Base-by-base conservation (phyloP, 92 coral and sea anemone species). In the Epizoanthus fatuus region DNA sequence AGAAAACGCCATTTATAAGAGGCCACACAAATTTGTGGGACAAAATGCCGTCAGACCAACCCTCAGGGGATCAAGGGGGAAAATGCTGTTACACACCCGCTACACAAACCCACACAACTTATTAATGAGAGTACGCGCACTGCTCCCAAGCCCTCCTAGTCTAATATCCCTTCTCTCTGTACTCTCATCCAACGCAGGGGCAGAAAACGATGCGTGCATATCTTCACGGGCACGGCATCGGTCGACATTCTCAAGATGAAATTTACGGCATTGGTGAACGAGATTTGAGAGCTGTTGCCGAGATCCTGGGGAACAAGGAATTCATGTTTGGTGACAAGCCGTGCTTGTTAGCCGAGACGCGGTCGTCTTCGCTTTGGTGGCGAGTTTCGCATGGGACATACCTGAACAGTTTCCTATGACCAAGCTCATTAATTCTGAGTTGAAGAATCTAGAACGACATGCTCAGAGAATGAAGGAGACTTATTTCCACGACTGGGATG, bases 321-420 rank as follows among this genome's bases (percentile, higher is more conserved):
- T 95, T 87, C 82, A 91, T 95, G 84, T 87, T 95, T 54, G 98
- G 98, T 4, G 93, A 91, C 47, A 79, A 86, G 53, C 98, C 98
- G 37, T 91, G 91, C 35, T 81, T 87, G 47, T 86, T 93, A 22
- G 98, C 93, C 65, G 95, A 22, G 98, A 95, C 65, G 95, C 90
- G 15, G 91, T 82, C 7, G 78, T 88, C 53, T 95, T 95, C 55
- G 96, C 92, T 2, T 55, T 95, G 57, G 87, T 93, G 29, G 92
- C 92, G 12, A 83, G 82, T 32, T 72, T 87, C 51, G 83, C 76
- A 4, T 91, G 86, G 86, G 94, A 92, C 42, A 60, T 90, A 19
- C 75, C 75, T n/a, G 88, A 88, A 0, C 72, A 83, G 42, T 90
- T 93, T 58, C 98, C 98, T 6, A 86, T 86, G 37, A 87, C 85